Base-by-base conservation (phyloP, 2,113 vertebrate genomes). In the Progne subis region DNA sequence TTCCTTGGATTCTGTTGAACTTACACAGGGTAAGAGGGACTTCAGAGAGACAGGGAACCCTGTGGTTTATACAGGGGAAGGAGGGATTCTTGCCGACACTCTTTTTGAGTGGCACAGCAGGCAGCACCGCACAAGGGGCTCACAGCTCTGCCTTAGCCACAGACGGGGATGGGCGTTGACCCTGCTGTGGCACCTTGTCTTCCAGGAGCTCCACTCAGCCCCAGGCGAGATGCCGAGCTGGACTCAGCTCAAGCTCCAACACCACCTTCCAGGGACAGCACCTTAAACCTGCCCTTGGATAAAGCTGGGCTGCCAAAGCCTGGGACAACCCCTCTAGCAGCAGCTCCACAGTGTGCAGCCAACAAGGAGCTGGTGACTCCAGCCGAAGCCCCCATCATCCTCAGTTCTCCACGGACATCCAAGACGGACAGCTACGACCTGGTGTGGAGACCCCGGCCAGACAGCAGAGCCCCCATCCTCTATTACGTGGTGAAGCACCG, bases 361-460 rank as follows among this genome's bases (percentile, higher is more conserved):
- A 96, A 97, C 61, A 97, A 97, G 11, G 98, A 98, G 16, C 96
- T 92, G 12, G 96, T 98, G 53, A 96, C 98, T 23, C 98, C 97
- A 6, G 99, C 99, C 0, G 99, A 99, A 46, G 99, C 99, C 1
- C 99, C 99, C 18, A 83, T 99, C 96, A 99, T 99, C 95, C 98
- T 99, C 61, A 99, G 99, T 90, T 99, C 98, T 44, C 99, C 99
- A 0, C 98, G 99, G 64, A 99, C 99, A 1, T 99, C 99, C 64
- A 99, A 99, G 93, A 99, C 99, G 0, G 99, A 99, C 97, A 98
- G 98, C 20, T 99, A 99, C 0, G 99, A 99, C 37, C 98, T 99
- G 52, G 98, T 99, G 91, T 99, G 99, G 99, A 98, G 98, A 89
- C 99, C 99, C 3, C 97, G 99, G n/a, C 98, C 98, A 1, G 98